These are phyloP conservation scores for Eospalax fontanierii DNA, from an alignment of 2,797 vertebrate species.

Conservation along the genomic window DNA sequence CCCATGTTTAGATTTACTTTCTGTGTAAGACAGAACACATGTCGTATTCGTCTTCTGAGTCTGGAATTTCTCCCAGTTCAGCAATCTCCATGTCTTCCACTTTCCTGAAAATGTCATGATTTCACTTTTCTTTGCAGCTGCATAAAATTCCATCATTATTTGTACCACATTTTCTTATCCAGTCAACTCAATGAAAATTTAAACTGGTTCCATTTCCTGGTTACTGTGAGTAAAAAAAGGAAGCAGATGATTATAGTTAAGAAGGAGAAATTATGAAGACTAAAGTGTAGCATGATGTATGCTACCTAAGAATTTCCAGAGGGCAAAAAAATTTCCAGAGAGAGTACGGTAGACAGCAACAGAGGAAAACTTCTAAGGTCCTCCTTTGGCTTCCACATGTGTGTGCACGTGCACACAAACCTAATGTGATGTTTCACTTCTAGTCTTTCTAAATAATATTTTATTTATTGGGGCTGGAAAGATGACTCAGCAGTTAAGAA, in stretches of 20 bases:
- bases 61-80: background rate
- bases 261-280: background rate
- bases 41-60: background rate
- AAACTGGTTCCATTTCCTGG: background rate
- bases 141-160: background rate
- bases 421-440: slow-evolving; percentile 1
- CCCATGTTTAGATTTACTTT: background rate
- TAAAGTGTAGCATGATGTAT: background rate
- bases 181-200: background rate
- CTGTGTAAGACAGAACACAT: background rate
- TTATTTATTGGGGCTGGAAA: no score
- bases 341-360: background rate
- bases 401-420: background rate
- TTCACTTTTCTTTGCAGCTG: background rate
- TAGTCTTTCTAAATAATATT: no score
- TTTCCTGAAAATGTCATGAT: background rate
- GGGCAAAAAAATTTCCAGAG: background rate
- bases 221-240: background rate
- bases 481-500: no score
- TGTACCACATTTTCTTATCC: background rate
- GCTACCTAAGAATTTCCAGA: background rate
- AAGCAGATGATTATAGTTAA: background rate
- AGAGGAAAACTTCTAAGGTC: background rate
- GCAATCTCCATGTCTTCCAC: background rate
- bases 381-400: background rate